These are phyloP conservation scores for Toxotes jaculatrix DNA, from an alignment of 2,113 vertebrate species.

Conservation along the genomic window DNA sequence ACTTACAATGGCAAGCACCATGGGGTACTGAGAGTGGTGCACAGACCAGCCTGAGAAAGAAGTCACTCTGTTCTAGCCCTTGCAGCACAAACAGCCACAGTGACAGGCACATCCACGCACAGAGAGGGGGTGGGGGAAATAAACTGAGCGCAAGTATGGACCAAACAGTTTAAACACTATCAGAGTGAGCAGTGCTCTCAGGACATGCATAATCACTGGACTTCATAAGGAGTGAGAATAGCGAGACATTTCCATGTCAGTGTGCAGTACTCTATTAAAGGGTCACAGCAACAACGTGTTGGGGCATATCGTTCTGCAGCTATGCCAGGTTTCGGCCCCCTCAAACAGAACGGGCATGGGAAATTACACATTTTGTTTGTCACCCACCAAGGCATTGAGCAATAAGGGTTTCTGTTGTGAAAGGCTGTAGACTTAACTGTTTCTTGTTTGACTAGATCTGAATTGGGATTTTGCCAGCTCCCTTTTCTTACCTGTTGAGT, in stretches of 20 bases:
- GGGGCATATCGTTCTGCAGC: neutral
- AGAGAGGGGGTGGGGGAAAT: neutral
- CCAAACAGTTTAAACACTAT: neutral
- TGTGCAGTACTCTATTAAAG: neutral
- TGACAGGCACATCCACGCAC: constrained; percentile 68
- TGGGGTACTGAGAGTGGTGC: constrained; percentile 54
- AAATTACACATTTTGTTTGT: neutral
- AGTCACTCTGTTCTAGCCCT: constrained; percentile 48
- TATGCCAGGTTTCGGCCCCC: constrained; percentile 29
- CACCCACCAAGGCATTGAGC: neutral
- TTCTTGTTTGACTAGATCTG: constrained; percentile 56
- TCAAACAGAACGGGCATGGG: neutral
- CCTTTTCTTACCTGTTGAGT: neutral
- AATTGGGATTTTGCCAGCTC: constrained; percentile 13
- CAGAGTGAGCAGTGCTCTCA: neutral
- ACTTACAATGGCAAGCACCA: constrained; percentile 69
- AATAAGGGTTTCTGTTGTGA: constrained; percentile 23
- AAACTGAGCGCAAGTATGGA: neutral
- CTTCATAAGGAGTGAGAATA: neutral
- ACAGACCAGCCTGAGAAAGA: constrained; percentile 47
- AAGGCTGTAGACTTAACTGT: neutral
- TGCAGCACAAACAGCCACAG: constrained; percentile 46
- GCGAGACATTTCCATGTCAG: neutral
- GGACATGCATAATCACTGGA: neutral
- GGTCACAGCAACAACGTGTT: constrained; percentile 22